Evolutionary conservation across 2,797 vertebrate genomes (phyloP).

Genomic region (Propithecus perrieri): DNA sequence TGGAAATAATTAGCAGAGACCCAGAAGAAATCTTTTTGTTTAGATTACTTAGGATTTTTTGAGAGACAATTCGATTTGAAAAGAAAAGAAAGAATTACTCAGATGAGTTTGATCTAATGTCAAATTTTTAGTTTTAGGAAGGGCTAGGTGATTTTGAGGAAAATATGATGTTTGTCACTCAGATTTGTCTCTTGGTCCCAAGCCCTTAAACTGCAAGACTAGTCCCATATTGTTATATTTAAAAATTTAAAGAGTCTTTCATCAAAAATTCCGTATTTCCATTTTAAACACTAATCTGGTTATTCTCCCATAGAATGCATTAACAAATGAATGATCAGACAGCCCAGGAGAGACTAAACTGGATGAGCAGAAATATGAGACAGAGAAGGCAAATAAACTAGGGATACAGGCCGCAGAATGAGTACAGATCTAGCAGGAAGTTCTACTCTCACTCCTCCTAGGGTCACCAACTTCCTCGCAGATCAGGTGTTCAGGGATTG

Average conservation of each 20-base stretch:
- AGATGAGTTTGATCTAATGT: background rate
- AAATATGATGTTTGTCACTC: background rate
- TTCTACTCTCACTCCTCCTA: background rate
- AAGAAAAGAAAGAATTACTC: background rate
- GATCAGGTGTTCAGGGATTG: background rate
- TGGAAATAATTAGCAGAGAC: background rate
- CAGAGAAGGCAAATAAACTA: background rate
- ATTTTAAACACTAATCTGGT: background rate
- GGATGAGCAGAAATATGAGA: background rate
- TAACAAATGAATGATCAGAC: background rate
- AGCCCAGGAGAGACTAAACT: background rate
- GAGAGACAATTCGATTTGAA: background rate
- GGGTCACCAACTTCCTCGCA: background rate
- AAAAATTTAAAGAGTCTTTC: background rate
- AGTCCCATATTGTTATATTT: background rate
- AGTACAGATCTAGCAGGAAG: background rate
- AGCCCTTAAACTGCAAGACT: background rate
- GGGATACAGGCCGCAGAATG: accelerated
- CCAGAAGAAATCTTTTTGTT: background rate
- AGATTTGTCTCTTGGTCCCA: background rate
- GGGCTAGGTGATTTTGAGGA: background rate
- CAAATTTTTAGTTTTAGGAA: background rate
- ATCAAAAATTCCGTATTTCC: background rate
- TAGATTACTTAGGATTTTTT: background rate
- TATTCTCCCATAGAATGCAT: background rate